These are phyloP conservation scores for Heliconius ismenius DNA, from an alignment of 2,888 invertebrate genomes.

Conservation along the genomic window DNA sequence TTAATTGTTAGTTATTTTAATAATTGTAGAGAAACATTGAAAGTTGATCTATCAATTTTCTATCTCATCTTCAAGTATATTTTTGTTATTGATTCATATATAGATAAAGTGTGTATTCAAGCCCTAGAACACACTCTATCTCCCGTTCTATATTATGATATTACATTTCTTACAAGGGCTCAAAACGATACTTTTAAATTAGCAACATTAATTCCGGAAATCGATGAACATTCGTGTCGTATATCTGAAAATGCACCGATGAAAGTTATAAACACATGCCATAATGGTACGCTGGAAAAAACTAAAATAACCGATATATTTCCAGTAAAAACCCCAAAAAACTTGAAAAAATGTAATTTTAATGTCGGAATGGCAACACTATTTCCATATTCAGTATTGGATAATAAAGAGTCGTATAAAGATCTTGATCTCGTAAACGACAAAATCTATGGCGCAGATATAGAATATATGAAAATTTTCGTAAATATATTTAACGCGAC, in stretches of 20 bases:
- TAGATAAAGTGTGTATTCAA: constrained; percentile 21
- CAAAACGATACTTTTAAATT: constrained; percentile 44
- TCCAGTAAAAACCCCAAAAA: constrained; percentile 52
- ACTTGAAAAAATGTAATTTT: constrained; percentile 62
- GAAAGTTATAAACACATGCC: constrained; percentile 52
- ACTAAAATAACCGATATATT: constrained; percentile 46
- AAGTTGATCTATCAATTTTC: constrained; percentile 17
- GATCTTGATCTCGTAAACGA: constrained; percentile 54
- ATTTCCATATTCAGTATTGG: constrained; percentile 58
- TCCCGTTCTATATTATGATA: constrained; percentile 49
- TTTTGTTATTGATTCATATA: constrained; percentile 28
- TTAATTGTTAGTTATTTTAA: constrained; percentile 31
- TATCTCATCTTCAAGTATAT: constrained; percentile 31
- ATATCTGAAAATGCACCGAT: constrained; percentile 43
- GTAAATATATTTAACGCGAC: constrained; percentile 59
- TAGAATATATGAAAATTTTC: constrained; percentile 64
- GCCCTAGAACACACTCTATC: constrained; percentile 46
- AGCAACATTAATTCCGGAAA: constrained; percentile 52
- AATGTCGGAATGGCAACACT: constrained; percentile 58
- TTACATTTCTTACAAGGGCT: constrained; percentile 53
- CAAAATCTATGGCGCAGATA: constrained; percentile 56
- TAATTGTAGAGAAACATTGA: constrained; percentile 26
- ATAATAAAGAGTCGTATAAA: constrained; percentile 49
- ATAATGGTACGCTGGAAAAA: constrained; percentile 48
- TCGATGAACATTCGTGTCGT: constrained; percentile 54